These are phyloP conservation scores for Pangasianodon gigas DNA, from an alignment of 2,113 vertebrate genomes.

Conservation along the genomic window DNA sequence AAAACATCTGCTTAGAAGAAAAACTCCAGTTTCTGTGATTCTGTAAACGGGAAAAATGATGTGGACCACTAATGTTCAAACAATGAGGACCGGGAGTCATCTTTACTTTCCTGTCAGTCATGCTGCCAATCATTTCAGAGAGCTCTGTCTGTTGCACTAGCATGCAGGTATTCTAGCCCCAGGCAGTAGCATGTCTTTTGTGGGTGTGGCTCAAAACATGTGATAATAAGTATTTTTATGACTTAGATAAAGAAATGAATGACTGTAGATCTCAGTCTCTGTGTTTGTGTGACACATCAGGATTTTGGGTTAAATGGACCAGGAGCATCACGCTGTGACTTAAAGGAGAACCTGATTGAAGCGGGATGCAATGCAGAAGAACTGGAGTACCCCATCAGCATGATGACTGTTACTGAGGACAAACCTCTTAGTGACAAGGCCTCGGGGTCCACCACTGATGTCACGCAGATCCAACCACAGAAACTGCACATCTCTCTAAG, in stretches of 20 bases:
- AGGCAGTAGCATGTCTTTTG: background rate
- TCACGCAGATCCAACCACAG: slow-evolving; percentile 93
- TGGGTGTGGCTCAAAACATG: background rate
- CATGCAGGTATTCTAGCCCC: background rate
- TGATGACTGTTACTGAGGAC: slow-evolving; percentile 71
- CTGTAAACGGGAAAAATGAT: background rate
- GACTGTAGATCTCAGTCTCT: background rate
- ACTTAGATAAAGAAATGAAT: background rate
- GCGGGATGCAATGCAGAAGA: slow-evolving; percentile 69
- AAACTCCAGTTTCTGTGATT: background rate
- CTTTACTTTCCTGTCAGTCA: background rate
- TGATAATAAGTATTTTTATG: background rate
- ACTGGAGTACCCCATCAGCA: slow-evolving; percentile 84
- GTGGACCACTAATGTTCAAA: background rate
- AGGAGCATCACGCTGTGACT: slow-evolving; percentile 82
- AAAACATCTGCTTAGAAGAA: background rate
- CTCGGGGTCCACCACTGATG: slow-evolving; percentile 75
- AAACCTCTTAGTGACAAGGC: slow-evolving; percentile 85
- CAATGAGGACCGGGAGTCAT: background rate
- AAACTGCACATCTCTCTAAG: slow-evolving; percentile 83
- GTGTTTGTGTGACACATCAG: slow-evolving; percentile 58
- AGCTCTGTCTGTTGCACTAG: background rate
- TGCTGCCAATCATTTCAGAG: background rate
- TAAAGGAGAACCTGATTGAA: slow-evolving; percentile 74
- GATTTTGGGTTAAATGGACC: slow-evolving; percentile 65